These are phyloP conservation scores for Erpetoichthys calabaricus DNA, from an alignment of 2,797 vertebrate genomes.

Conservation along the genomic window DNA sequence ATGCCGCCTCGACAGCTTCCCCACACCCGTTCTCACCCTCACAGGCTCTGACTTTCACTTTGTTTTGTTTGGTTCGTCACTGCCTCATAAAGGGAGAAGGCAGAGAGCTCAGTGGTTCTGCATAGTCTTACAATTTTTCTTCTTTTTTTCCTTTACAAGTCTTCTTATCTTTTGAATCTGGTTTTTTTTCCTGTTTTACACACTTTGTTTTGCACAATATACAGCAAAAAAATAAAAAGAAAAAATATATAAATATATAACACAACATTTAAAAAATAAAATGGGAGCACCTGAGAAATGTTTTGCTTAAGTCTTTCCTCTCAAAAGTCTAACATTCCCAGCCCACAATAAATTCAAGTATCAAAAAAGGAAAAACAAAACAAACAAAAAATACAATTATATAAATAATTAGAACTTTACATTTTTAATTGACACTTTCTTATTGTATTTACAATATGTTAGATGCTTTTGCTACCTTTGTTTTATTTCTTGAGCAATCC, in stretches of 20 bases:
- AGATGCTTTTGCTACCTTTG: slow-evolving; percentile 83
- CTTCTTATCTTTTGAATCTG: slow-evolving; percentile 14
- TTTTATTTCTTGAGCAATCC: slow-evolving; percentile 93
- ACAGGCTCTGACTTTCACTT: background rate
- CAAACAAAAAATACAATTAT: slow-evolving; percentile 55
- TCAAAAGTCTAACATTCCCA: slow-evolving; percentile 52
- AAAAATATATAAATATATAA: slow-evolving; percentile 18
- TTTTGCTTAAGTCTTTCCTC: slow-evolving; percentile 53
- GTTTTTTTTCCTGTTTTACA: slow-evolving; percentile 17
- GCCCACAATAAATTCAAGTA: slow-evolving; percentile 68
- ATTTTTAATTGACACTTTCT: slow-evolving; percentile 96
- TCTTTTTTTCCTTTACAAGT: slow-evolving; percentile 14
- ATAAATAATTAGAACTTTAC: slow-evolving; percentile 99
- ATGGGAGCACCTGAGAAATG: slow-evolving; percentile 89
- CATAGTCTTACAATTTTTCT: slow-evolving; percentile 52
- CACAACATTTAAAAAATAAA: slow-evolving; percentile 26
- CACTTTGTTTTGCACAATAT: slow-evolving; percentile 42
- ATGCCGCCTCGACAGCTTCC: too few species aligned
- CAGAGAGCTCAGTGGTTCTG: slow-evolving; percentile 45
- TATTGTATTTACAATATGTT: slow-evolving; percentile 97
- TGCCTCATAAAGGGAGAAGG: slow-evolving; percentile 6
- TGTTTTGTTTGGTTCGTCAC: too few species aligned
- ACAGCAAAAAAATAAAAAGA: slow-evolving; percentile 27
- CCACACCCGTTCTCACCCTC: too few species aligned
- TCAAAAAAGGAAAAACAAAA: slow-evolving; percentile 56